Base-by-base conservation (phyloP, 2,888 invertebrate species). In the Lamproptera curius region DNA sequence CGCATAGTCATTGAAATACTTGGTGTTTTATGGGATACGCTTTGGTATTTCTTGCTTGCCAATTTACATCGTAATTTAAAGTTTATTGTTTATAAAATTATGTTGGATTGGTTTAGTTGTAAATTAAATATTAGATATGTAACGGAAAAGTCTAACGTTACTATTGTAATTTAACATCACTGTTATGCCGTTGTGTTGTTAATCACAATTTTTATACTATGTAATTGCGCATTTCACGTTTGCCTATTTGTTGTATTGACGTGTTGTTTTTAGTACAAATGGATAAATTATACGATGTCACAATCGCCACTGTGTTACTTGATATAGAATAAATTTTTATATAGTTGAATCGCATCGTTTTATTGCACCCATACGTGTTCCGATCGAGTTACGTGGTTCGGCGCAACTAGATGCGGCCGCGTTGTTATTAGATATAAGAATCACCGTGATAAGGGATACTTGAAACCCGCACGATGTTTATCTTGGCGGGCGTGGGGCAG, bases 321-420 rank as follows among this genome's bases (percentile, higher is more conserved):
- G n/a, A n/a, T n/a, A 38, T 28, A 10, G 63, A 79, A 77, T 78
- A 79, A 53, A 76, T 64, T 73, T n/a, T 66, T 72, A 73, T 75
- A 72, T 70, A 71, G 70, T 73, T 74, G 66, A 52, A 50, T 44
- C 40, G n/a, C 4, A 55, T 64, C 64, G 71, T 78, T 77, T 76
- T 70, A 74, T 77, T 68, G 52, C 40, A 47, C 52, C 52, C n/a
- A n/a, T 50, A 57, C 50, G 47, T 54, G 48, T 47, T 36, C 39
- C 35, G 33, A 20, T 26, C 41, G 42, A 34, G 34, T 28, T 37
- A 46, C 48, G 46, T 51, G 43, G 26, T 31, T 38, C 37, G 46
- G 20, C 20, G 46, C 45, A 45, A 52, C 42, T 34, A 33, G 11
- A 17, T 16, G 41, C 41, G 33, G 11, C 20, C 8, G 16, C 37